Conservation (phyloP, 2,797 vertebrate genomes). For the Dipus sagitta region DNA sequence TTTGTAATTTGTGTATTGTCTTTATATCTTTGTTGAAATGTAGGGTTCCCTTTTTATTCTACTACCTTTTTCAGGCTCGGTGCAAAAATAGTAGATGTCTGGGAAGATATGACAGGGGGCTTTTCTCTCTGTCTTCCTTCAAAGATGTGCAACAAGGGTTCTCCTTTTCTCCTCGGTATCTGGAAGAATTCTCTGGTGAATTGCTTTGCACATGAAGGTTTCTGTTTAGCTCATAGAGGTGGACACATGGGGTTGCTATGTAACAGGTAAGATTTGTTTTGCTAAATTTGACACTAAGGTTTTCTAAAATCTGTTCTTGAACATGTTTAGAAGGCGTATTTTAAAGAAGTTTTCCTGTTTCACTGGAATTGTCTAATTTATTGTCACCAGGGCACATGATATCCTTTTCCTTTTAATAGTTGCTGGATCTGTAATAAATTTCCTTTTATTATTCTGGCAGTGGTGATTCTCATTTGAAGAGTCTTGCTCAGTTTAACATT, state of each 20-base stretch:
- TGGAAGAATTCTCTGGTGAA: background rate
- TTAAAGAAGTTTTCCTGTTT: background rate
- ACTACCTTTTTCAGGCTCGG: background rate
- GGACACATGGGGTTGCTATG: background rate
- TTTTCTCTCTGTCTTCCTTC: background rate
- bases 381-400: background rate
- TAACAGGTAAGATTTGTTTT: background rate
- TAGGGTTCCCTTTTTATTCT: background rate
- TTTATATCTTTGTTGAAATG: background rate
- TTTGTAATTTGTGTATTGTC: background rate
- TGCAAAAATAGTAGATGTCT: background rate
- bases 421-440: background rate
- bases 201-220: background rate
- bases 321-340: background rate
- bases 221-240: background rate
- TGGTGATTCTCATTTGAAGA: background rate
- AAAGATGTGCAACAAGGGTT: background rate
- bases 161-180: background rate
- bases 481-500: background rate
- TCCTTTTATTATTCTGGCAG: background rate
- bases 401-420: background rate
- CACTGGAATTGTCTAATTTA: background rate
- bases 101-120: rapidly evolving
- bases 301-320: background rate
- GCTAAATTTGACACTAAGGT: background rate